A percentile compares a stretch with the other conserved stretches of the same genome.
Conservation (phyloP, 2,113 vertebrate genomes). For the Hassar affinis region DNA sequence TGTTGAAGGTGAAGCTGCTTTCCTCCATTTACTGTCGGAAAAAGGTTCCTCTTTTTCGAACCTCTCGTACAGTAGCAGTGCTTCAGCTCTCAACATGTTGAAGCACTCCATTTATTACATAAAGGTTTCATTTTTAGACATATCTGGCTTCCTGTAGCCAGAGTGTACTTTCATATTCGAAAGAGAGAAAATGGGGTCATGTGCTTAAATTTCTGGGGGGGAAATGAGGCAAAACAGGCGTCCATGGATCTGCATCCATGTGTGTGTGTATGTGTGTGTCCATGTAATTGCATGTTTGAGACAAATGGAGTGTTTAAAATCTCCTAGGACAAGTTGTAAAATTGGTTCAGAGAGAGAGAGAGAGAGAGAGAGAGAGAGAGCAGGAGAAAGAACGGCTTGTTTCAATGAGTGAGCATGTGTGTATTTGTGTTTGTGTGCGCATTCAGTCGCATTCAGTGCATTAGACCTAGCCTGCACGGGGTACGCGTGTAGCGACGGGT, state of each 20-base stretch:
- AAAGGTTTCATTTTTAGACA: neutral
- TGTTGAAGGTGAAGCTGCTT: too few relatives aligned
- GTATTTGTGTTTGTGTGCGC: neutral
- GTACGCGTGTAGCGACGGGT: neutral
- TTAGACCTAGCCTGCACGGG: neutral
- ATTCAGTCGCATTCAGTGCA: neutral
- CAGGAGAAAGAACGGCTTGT: neutral
- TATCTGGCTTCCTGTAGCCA: neutral
- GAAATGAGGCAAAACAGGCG: conserved; percentile 23
- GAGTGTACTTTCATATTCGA: neutral
- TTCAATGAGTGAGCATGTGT: neutral
- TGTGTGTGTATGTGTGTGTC: neutral
- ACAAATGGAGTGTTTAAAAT: conserved; percentile 5
- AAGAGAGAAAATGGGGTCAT: conserved; percentile 16
- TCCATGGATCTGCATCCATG: conserved; percentile 15
- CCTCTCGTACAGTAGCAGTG: neutral
- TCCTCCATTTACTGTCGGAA: neutral
- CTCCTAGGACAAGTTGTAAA: neutral
- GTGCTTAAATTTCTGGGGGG: conserved; percentile 26
- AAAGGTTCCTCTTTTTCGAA: neutral
- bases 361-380: too few relatives aligned
- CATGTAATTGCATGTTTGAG: neutral
- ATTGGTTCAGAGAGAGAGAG: conserved; percentile 15
- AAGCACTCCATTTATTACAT: neutral
- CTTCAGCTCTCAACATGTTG: neutral